Conservation (phyloP, 2,888 invertebrate genomes). For the Cataglyphis cursor region DNA sequence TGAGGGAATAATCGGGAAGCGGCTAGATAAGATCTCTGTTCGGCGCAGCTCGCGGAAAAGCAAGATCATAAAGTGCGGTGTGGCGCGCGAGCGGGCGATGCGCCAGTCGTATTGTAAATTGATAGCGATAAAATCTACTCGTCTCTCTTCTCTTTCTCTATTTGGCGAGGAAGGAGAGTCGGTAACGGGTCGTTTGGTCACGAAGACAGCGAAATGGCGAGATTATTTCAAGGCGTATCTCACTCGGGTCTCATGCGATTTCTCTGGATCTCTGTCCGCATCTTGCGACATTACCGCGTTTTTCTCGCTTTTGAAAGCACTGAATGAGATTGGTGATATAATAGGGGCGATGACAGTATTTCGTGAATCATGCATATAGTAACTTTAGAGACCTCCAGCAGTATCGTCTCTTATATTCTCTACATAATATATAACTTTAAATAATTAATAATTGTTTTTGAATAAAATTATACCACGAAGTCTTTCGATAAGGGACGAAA, state of each 20-base stretch:
- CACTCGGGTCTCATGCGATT: constrained; percentile 64
- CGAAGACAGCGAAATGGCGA: constrained; percentile 71
- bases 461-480: background rate
- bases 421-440: background rate
- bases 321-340: constrained; percentile 9
- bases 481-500: background rate
- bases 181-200: constrained; percentile 56
- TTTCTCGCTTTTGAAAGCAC: constrained; percentile 19
- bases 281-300: constrained; percentile 1
- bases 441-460: background rate
- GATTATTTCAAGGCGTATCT: constrained; percentile 76
- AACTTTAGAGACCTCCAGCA: background rate
- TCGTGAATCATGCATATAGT: background rate
- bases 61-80: constrained; percentile 67
- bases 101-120: constrained; percentile 72
- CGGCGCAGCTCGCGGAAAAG: constrained; percentile 67
- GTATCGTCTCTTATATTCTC: background rate
- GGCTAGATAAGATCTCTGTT: constrained; percentile 72
- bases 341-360: background rate
- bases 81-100: constrained; percentile 44
- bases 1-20: constrained; percentile 69
- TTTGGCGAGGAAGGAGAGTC: constrained; percentile 50
- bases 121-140: constrained; percentile 76
- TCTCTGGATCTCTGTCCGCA: constrained; percentile 55
- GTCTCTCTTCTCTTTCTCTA: constrained; percentile 70